A percentile compares a stretch with the other conserved stretches of the same genome.
Evolutionary conservation across 2,888 invertebrate genomes (phyloP).

Genomic region (Hypselothyrea guttata): DNA sequence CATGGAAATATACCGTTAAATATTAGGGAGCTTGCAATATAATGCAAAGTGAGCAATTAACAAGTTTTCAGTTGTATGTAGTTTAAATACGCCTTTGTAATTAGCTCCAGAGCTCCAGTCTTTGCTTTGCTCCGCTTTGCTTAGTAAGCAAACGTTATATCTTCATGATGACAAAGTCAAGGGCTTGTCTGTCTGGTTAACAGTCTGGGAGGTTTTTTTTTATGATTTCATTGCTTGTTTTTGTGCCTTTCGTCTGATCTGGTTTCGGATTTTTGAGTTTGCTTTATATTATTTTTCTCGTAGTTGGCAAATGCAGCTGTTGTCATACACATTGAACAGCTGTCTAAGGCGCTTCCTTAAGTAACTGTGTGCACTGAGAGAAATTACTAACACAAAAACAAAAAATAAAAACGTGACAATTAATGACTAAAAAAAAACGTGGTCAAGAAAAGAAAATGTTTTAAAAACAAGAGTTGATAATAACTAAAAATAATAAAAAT

Average conservation of each 20-base stretch:
- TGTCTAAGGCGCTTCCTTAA: not conserved
- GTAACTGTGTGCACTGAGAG: conserved; percentile 16
- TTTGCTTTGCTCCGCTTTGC: conserved; percentile 5
- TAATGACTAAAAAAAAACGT: no score
- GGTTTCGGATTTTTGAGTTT: not conserved
- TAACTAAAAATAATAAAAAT: no score
- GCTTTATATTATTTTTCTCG: not conserved
- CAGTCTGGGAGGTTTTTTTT: no score
- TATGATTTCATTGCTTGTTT: not conserved
- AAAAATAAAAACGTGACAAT: no score
- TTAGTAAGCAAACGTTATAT: conserved; percentile 24
- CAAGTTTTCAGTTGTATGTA: conserved; percentile 44
- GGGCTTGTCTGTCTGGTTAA: conserved; percentile 20
- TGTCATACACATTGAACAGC: no score
- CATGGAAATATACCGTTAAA: conserved; percentile 57
- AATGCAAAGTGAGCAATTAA: conserved; percentile 75
- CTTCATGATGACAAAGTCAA: conserved; percentile 21
- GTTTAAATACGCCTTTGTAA: conserved; percentile 27
- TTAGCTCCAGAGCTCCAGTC: conserved; percentile 6
- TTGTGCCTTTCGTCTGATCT: not conserved
- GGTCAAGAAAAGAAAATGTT: no score
- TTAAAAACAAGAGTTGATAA: no score
- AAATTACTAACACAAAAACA: no score
- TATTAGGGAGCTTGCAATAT: conserved; percentile 57
- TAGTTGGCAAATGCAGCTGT: no score